Evolutionary conservation across 1,140 invertebrate species (phyloP).

Genomic region (Lordiphosa mommai): DNA sequence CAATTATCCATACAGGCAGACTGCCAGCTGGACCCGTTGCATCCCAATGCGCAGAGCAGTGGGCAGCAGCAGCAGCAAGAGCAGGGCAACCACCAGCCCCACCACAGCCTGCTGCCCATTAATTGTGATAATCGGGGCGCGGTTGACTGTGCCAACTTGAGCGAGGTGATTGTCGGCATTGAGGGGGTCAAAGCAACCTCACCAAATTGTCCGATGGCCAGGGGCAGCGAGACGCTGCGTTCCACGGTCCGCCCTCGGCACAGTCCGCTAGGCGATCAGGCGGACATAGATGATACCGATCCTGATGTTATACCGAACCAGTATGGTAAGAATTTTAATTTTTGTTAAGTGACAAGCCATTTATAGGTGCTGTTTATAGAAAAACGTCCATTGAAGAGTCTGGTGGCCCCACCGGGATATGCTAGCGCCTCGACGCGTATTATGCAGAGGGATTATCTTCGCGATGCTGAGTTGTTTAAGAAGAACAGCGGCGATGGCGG

Average conservation of each 20-base stretch:
- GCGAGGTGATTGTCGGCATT: conserved; percentile 33
- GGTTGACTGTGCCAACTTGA: conserved; percentile 42
- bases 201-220: conserved; percentile 39
- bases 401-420: conserved; percentile 66
- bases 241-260: conserved; percentile 57
- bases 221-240: conserved; percentile 58
- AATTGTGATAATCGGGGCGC: conserved; percentile 64
- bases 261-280: conserved; percentile 79
- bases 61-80: conserved; percentile 44
- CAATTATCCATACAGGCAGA: conserved; percentile 75
- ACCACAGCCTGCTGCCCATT: conserved; percentile 73
- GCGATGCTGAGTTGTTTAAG: conserved; percentile 51
- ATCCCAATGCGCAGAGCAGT: conserved; percentile 48
- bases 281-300: conserved; percentile 84
- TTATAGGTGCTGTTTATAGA: conserved; percentile 35
- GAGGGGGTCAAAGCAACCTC: conserved; percentile 41
- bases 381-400: conserved; percentile 74
- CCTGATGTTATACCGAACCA: conserved; percentile 92
- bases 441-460: conserved; percentile 69
- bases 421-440: conserved; percentile 72
- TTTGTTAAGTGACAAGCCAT: neutral
- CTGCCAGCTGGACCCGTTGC: conserved; percentile 77
- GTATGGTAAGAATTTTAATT: conserved; percentile 84
- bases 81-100: conserved; percentile 63
- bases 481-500: conserved; percentile 29